A percentile compares a stretch with the other conserved stretches of the same genome.
Conservation (phyloP, 2,797 vertebrate species). For the Sebastes glaucus region DNA sequence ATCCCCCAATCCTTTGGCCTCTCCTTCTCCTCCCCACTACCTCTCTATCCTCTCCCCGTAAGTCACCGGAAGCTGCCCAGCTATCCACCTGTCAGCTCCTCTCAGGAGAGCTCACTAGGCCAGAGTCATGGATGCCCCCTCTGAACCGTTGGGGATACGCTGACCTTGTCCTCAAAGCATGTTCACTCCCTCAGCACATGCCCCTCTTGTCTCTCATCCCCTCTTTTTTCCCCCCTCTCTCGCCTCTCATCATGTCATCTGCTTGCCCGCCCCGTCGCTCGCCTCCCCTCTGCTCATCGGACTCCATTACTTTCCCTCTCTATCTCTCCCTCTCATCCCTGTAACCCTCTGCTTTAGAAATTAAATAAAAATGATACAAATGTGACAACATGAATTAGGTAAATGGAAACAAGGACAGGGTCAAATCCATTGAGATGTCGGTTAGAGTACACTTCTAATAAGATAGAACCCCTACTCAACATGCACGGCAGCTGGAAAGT, state of each 20-base stretch:
- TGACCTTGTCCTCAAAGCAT: constrained; percentile 46
- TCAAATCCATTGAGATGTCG: neutral
- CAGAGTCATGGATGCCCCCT: constrained; percentile 5
- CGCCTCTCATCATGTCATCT: constrained; percentile 10
- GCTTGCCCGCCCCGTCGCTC: neutral
- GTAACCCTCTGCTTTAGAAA: neutral
- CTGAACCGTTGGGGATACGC: constrained; percentile 8
- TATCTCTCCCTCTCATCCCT: neutral
- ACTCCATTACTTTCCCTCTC: neutral
- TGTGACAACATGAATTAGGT: neutral
- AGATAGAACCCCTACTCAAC: neutral
- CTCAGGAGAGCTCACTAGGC: constrained; percentile 35
- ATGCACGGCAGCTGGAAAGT: neutral
- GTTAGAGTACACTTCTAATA: neutral
- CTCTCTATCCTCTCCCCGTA: neutral
- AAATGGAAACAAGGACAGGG: neutral
- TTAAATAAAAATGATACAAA: neutral
- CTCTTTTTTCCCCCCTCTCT: neutral
- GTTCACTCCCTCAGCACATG: constrained; percentile 16
- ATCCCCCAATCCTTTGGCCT: neutral
- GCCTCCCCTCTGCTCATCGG: neutral
- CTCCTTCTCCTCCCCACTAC: neutral
- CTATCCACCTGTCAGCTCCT: constrained; percentile 38
- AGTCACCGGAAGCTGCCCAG: neutral
- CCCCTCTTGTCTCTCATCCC: constrained; percentile 10